phyloP scores from a whole-genome alignment of 2,888 invertebrate species.

The Tinea trinotella region DNA sequence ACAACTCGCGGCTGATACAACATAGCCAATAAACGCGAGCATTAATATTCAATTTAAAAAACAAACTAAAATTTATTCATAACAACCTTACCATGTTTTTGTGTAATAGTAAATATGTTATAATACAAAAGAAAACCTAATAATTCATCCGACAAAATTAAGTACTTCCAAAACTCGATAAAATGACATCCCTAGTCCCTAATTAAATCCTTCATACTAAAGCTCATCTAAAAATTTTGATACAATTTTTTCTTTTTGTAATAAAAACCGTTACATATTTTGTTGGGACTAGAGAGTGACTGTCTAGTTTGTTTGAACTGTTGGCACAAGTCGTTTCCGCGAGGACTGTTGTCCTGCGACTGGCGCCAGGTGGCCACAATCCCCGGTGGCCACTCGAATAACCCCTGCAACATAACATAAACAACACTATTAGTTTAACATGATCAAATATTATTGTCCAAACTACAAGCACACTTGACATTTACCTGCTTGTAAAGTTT shows the following conservation, averaged over 20 bases:
- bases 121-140: no score
- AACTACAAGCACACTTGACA: no score
- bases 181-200: neutral
- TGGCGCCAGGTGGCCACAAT: slow-evolving; percentile 24
- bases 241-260: neutral
- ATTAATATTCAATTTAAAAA: no score
- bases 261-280: slow-evolving; percentile 18
- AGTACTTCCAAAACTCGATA: neutral
- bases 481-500: no score
- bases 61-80: no score
- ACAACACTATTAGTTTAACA: neutral
- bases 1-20: no score
- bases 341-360: slow-evolving; percentile 17
- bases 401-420: slow-evolving; percentile 38
- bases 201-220: no score
- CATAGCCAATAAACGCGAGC: no score
- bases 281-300: slow-evolving; percentile 13
- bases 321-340: slow-evolving; percentile 26
- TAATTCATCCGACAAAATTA: no score
- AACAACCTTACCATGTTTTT: no score
- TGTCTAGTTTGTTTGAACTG: slow-evolving; percentile 21
- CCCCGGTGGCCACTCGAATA: slow-evolving; percentile 61
- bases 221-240: neutral
- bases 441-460: no score
- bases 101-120: no score